phyloP scores from a whole-genome alignment of 2,797 vertebrate species.

The Enteromius anoplus region DNA sequence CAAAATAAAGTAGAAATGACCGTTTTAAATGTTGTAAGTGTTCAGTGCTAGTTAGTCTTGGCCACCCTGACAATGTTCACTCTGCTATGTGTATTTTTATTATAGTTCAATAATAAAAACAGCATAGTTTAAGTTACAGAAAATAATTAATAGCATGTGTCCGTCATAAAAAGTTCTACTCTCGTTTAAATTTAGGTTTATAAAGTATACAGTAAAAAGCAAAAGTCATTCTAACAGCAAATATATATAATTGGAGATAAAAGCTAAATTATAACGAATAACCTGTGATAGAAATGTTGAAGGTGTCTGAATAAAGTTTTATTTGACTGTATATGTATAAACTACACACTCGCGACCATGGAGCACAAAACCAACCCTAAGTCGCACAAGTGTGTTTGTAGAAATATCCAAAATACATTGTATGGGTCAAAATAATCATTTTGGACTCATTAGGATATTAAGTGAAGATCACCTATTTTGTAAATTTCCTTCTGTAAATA shows the following conservation, averaged over 20 bases:
- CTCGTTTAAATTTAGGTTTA: not conserved
- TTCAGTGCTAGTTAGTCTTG: not conserved
- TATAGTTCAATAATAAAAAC: not conserved
- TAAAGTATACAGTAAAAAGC: not conserved
- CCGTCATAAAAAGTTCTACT: not conserved
- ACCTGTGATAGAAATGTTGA: too few species aligned
- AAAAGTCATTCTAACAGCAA: not conserved
- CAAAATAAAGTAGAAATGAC: not conserved
- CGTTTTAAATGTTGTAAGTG: not conserved
- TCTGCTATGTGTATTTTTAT: not conserved
- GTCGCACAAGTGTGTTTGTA: not conserved
- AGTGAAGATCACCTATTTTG: not conserved
- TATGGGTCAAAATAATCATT: not conserved
- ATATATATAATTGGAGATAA: too few species aligned
- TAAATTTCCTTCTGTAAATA: not conserved
- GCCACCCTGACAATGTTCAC: not conserved
- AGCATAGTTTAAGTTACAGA: not conserved
- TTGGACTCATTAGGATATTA: not conserved
- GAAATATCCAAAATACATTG: not conserved
- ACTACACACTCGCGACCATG: not conserved
- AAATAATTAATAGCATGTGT: not conserved
- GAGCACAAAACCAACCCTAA: not conserved
- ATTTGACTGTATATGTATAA: not conserved
- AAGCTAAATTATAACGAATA: not conserved
- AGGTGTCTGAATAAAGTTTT: not conserved